Conservation (phyloP, 2,888 invertebrate species). For the Galeruca laticollis region DNA sequence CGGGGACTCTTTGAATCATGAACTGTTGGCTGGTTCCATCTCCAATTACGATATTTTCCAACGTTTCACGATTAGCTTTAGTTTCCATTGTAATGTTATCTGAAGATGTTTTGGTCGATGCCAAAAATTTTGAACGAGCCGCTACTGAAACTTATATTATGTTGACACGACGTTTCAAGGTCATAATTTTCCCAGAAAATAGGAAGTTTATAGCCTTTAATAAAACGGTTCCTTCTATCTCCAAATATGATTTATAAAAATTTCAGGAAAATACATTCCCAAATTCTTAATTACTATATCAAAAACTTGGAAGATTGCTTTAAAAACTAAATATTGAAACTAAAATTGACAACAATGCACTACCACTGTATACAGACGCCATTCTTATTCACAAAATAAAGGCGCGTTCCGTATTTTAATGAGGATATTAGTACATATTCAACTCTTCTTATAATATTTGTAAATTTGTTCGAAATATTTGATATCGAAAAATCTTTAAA, state of each 20-base stretch:
- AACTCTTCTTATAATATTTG: too few species aligned
- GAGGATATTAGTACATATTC: not conserved
- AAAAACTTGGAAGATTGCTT: constrained; percentile 41
- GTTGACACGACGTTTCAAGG: constrained; percentile 66
- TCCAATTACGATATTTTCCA: constrained; percentile 63
- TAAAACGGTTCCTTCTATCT: constrained; percentile 1
- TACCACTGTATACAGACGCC: constrained; percentile 59
- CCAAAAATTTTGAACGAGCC: constrained; percentile 40
- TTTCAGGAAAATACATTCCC: constrained; percentile 17
- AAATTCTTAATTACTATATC: constrained; percentile 20
- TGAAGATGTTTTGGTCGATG: constrained; percentile 3
- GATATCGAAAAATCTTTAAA: too few species aligned
- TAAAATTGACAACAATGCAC: constrained; percentile 68
- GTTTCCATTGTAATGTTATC: constrained; percentile 54
- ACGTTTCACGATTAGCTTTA: constrained; percentile 55
- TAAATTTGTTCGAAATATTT: too few species aligned
- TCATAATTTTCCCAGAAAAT: constrained; percentile 54
- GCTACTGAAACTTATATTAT: constrained; percentile 55
- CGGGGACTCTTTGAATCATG: constrained; percentile 64
- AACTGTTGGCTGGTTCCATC: constrained; percentile 62
- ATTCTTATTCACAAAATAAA: constrained; percentile 33
- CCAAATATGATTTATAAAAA: constrained; percentile 16
- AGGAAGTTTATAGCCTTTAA: constrained; percentile 20
- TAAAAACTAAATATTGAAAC: constrained; percentile 57
- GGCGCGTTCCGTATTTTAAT: constrained; percentile 27